These are phyloP conservation scores for Loripinus fragilis DNA, from an alignment of 2,888 invertebrate genomes.

Conservation along the genomic window DNA sequence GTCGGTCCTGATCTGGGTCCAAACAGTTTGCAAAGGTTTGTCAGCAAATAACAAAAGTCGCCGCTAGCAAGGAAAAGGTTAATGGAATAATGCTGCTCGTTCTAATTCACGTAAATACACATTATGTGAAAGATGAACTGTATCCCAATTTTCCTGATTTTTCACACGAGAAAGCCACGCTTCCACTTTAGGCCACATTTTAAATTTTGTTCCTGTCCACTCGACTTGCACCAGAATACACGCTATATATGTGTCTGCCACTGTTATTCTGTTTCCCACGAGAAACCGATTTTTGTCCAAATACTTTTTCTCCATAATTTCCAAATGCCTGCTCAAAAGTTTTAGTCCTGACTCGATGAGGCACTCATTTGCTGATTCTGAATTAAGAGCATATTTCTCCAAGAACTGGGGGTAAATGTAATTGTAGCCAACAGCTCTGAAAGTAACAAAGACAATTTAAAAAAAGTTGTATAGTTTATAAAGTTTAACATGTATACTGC, in stretches of 20 bases:
- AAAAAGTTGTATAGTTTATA: too few species aligned
- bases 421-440: slow-evolving; percentile 73
- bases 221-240: slow-evolving; percentile 73
- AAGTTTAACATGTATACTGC: too few species aligned
- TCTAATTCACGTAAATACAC: slow-evolving; percentile 73
- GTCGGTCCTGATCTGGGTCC: too few species aligned
- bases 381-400: slow-evolving; percentile 71
- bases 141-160: slow-evolving; percentile 74
- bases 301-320: slow-evolving; percentile 74
- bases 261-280: slow-evolving; percentile 69
- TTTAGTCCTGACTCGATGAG: slow-evolving; percentile 73
- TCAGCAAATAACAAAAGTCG: too few species aligned
- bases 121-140: slow-evolving; percentile 72
- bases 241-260: slow-evolving; percentile 75
- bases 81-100: slow-evolving; percentile 45
- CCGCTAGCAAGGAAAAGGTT: too few species aligned
- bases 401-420: slow-evolving; percentile 78
- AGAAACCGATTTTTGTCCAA: slow-evolving; percentile 68
- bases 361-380: slow-evolving; percentile 72
- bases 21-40: too few species aligned
- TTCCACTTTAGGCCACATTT: slow-evolving; percentile 76
- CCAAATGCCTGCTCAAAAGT: slow-evolving; percentile 69
- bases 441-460: too few species aligned
- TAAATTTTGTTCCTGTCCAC: slow-evolving; percentile 75
- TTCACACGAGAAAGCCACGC: slow-evolving; percentile 72